phyloP scores from a whole-genome alignment of 2,797 vertebrate species.

The Merluccius polli region DNA sequence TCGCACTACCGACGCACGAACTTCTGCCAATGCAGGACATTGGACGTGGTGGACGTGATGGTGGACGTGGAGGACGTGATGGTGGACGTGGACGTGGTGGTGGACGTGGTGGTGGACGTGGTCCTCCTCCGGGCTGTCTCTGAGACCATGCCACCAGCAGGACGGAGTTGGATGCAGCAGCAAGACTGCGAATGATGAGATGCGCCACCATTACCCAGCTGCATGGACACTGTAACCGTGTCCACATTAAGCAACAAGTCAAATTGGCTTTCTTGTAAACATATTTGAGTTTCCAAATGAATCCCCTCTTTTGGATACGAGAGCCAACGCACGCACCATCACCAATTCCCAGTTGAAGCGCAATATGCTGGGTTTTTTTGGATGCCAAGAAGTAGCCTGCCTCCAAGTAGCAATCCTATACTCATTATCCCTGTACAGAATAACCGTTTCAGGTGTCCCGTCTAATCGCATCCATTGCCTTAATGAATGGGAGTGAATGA shows the following conservation, averaged over 20 bases:
- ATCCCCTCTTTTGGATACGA: neutral
- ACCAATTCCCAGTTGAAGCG: neutral
- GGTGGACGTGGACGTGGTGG: slow-evolving; percentile 32
- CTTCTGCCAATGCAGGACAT: slow-evolving; percentile 37
- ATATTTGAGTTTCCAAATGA: neutral
- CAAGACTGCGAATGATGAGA: slow-evolving; percentile 11
- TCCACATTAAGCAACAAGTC: neutral
- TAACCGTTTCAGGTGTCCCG: neutral
- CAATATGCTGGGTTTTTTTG: neutral
- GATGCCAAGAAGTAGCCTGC: neutral
- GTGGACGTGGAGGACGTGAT: no score
- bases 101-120: slow-evolving; percentile 5
- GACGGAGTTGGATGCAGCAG: slow-evolving; percentile 35
- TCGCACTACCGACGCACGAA: slow-evolving; percentile 25
- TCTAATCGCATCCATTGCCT: neutral
- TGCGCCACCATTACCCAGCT: neutral
- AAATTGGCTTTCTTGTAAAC: neutral
- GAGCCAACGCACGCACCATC: neutral
- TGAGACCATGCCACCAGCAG: neutral
- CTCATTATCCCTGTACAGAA: neutral
- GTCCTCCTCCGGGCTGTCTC: neutral
- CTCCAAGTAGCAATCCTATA: neutral
- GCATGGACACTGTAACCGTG: neutral
- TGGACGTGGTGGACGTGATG: no score
- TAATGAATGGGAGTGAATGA: neutral